Evolutionary conservation across 2,797 vertebrate genomes (phyloP).

Genomic region (Adrianichthys oophorus): DNA sequence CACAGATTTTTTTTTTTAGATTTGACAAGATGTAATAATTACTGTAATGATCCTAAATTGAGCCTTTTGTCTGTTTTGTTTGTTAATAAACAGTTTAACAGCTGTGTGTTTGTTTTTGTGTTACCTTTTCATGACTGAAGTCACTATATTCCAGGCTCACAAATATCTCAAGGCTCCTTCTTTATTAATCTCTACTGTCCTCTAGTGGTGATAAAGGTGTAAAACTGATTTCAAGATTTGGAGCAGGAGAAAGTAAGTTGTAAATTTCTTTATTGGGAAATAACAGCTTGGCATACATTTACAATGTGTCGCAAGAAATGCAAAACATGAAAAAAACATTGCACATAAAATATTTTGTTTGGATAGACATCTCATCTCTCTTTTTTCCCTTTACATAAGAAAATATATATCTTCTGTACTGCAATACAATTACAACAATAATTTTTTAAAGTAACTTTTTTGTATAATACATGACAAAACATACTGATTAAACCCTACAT

Average conservation of each 20-base stretch:
- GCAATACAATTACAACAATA: no score
- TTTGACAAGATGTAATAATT: constrained; percentile 52
- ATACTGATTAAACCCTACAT: no score
- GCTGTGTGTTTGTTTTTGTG: constrained; percentile 19
- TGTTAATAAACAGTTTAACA: constrained; percentile 55
- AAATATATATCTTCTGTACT: no score
- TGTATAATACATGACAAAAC: no score
- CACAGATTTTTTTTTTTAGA: constrained; percentile 50
- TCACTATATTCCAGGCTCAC: neutral
- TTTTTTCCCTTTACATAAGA: no score
- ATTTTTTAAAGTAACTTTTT: no score
- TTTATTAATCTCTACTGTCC: constrained; percentile 40
- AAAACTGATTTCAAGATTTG: neutral
- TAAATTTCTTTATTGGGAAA: neutral
- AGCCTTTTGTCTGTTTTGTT: constrained; percentile 45
- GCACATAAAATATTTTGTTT: no score
- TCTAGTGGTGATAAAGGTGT: constrained; percentile 32
- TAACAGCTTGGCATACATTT: neutral
- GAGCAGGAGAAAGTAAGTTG: neutral
- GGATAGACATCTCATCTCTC: no score
- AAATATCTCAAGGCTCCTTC: neutral
- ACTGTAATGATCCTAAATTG: constrained; percentile 53
- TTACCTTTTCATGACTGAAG: neutral
- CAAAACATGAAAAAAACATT: no score
- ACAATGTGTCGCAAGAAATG: no score